phyloP scores from a whole-genome alignment of 2,113 vertebrate species.

The Campylomormyrus numenius region DNA sequence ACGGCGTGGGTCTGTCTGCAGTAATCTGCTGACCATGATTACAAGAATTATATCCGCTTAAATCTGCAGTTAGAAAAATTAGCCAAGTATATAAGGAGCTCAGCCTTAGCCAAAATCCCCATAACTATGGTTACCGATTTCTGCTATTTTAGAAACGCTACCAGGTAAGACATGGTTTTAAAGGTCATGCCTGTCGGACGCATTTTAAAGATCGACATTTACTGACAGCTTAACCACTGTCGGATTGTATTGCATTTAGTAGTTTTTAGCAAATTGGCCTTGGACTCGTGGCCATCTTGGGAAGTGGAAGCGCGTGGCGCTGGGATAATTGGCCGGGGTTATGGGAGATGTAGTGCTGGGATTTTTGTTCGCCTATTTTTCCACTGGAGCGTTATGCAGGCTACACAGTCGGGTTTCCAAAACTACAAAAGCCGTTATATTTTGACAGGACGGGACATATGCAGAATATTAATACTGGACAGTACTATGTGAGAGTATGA shows the following conservation, averaged over 20 bases:
- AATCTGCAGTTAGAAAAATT: not conserved
- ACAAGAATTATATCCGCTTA: not conserved
- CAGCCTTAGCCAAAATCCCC: not conserved
- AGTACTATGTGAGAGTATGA: not conserved
- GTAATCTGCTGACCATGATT: not conserved
- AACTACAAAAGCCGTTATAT: not conserved
- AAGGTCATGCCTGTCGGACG: not conserved
- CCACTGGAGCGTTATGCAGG: not conserved
- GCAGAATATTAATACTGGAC: not conserved
- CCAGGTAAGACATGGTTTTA: not conserved
- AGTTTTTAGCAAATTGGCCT: not conserved
- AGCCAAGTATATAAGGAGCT: not conserved
- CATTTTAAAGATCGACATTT: not conserved
- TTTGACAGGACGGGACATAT: not conserved
- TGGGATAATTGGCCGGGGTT: not conserved
- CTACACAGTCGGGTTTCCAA: not conserved
- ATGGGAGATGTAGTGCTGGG: constrained; percentile 9
- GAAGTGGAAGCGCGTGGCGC: too few species aligned
- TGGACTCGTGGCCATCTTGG: not conserved
- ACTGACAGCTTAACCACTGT: not conserved
- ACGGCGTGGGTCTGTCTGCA: not conserved
- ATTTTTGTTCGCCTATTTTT: not conserved
- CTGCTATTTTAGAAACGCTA: not conserved
- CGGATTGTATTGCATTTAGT: not conserved
- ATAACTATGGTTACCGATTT: not conserved